Evolutionary conservation across 2,113 vertebrate species (phyloP).

Genomic region (Leuciscus idus): DNA sequence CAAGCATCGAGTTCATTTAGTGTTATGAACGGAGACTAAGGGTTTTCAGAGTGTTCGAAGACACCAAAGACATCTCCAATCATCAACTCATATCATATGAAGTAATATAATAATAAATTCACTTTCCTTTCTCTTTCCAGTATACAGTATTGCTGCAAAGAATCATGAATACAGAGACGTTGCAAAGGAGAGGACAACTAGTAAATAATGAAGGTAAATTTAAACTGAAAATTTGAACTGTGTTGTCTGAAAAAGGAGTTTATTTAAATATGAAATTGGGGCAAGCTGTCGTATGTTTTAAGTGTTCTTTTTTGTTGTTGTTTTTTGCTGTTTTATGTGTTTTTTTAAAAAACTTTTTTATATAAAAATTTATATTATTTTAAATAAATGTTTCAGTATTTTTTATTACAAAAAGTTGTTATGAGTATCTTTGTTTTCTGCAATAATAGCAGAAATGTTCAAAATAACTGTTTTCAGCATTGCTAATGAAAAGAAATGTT

Average conservation of each 20-base stretch:
- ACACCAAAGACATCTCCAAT: slow-evolving; percentile 1
- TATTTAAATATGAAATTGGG: too few relatives aligned
- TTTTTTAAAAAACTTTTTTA: too few relatives aligned
- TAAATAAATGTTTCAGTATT: too few relatives aligned
- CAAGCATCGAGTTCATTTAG: not conserved
- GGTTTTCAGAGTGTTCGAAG: not conserved
- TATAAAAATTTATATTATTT: not conserved
- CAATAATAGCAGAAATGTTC: not conserved
- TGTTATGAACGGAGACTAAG: not conserved
- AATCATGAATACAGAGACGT: not conserved
- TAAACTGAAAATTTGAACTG: too few relatives aligned
- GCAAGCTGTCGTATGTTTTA: too few relatives aligned
- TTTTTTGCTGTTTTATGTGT: not conserved
- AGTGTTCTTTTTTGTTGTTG: not conserved
- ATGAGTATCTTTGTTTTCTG: too few relatives aligned
- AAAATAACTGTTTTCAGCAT: not conserved
- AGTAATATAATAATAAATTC: not conserved
- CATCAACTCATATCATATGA: not conserved
- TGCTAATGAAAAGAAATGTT: too few relatives aligned
- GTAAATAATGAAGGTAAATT: not conserved
- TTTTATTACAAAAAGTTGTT: too few relatives aligned
- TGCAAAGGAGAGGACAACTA: not conserved
- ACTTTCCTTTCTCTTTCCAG: not conserved
- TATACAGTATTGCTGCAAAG: too few relatives aligned
- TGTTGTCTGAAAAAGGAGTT: too few relatives aligned